Evolutionary conservation across 2,113 vertebrate genomes (phyloP).

Genomic region (Microcebus griseorufus): DNA sequence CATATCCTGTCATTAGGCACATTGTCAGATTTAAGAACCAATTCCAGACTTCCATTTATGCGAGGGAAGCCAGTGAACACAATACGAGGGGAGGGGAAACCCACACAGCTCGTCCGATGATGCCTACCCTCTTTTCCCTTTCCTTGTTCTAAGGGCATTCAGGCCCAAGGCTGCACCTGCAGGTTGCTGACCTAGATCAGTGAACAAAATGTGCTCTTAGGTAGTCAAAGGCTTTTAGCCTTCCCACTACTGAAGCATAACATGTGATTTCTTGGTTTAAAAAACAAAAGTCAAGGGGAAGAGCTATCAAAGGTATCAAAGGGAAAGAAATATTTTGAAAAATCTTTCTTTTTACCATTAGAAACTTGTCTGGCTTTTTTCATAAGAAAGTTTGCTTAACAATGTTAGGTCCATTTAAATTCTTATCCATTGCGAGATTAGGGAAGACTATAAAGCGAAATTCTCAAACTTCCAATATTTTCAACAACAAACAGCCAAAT

Average conservation of each 20-base stretch:
- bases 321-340: constrained; percentile 9
- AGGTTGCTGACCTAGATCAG: neutral
- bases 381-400: neutral
- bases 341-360: neutral
- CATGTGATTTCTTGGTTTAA: neutral
- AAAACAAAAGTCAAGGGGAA: neutral
- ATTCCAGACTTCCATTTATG: constrained; percentile 71
- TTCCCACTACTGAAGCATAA: neutral
- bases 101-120: neutral
- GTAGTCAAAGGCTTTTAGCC: neutral
- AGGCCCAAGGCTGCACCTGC: neutral
- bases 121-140: neutral
- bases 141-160: neutral
- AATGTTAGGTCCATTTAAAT: neutral
- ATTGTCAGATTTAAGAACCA: constrained; percentile 74
- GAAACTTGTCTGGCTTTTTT: neutral
- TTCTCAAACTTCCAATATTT: constrained; percentile 27
- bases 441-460: neutral
- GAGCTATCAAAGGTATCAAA: neutral
- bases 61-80: neutral
- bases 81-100: neutral
- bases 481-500: neutral
- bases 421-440: neutral
- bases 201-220: neutral
- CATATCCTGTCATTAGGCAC: constrained; percentile 77